Evolutionary conservation across 2,888 invertebrate species (phyloP), one percentile per base, ranked within the genome.

Genomic region (Hybos culiciformis): DNA sequence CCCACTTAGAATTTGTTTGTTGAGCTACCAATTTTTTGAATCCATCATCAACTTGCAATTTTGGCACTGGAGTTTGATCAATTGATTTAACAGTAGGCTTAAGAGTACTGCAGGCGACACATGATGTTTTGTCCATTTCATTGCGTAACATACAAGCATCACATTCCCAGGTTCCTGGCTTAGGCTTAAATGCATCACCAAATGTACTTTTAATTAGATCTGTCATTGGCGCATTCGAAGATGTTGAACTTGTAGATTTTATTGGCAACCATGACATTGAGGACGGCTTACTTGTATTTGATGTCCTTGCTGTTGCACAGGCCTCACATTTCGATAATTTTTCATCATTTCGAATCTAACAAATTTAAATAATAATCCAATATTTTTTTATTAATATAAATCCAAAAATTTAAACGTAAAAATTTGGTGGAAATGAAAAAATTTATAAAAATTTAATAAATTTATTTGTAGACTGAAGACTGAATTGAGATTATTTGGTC

Each of bases 81-180:
- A 29, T n/a, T 14, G 15, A 9, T 34, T 15, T 36, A 7, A 21
- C 7, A 6, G 37, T 47, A 2, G 70, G 64, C 53, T 70, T 72
- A 9, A 62, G 59, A 4, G 71, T 62, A 47, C 64, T 62, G 53
- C 77, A 78, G 3, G 75, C 72, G 1, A 66, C 60, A 57, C 78
- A 79, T 41, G 67, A 67, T 1, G 39, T 54, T 1, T 53, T 53
- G 1, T 63, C 66, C 4, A 54, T 54, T 42, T 70, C 64, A 52
- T 77, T 78, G 39, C 62, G 63, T 3, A 75, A 59, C 68, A 77
- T 66, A 54, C 78, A 78, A 4, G 64, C 63, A 14, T 63, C 56
- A 51, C 78, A 79, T 46, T 71, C 69, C 79, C 79, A 80, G 8
- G 69, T 69, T 37, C 71, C 72, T 14, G 66, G 53, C 24, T 67